phyloP scores from a whole-genome alignment of 2,797 vertebrate species.

The Sardinella longiceps region DNA sequence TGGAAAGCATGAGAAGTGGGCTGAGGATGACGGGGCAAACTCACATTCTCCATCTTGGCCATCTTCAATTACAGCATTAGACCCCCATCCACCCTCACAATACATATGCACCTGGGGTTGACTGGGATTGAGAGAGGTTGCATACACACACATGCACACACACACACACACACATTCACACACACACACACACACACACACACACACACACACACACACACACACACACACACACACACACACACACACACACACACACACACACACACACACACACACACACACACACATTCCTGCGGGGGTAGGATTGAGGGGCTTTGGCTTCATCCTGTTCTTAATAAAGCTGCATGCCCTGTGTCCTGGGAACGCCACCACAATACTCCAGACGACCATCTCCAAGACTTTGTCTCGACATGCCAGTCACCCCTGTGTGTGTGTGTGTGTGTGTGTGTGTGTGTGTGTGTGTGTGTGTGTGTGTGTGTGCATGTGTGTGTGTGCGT shows the following conservation, averaged over 20 bases:
- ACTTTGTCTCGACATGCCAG: background rate
- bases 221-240: too few species aligned
- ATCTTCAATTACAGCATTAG: background rate
- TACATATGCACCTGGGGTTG: too few species aligned
- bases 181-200: too few species aligned
- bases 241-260: too few species aligned
- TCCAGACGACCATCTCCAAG: background rate
- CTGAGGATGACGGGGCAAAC: background rate
- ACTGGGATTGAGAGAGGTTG: too few species aligned
- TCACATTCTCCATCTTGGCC: background rate
- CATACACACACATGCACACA: too few species aligned
- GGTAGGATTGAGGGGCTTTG: constrained; percentile 50
- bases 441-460: too few species aligned
- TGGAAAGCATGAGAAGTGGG: background rate
- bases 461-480: too few species aligned
- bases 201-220: background rate
- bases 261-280: too few species aligned
- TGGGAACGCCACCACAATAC: background rate
- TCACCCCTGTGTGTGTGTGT: background rate
- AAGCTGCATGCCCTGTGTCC: constrained; percentile 41
- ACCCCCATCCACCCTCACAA: background rate
- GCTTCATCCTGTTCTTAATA: constrained; percentile 56
- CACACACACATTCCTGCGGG: constrained; percentile 25
- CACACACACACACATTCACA: too few species aligned
- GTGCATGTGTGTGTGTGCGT: too few species aligned